These are phyloP conservation scores for Apodemus speciosus DNA, from an alignment of 2,113 vertebrate genomes.

Conservation along the genomic window DNA sequence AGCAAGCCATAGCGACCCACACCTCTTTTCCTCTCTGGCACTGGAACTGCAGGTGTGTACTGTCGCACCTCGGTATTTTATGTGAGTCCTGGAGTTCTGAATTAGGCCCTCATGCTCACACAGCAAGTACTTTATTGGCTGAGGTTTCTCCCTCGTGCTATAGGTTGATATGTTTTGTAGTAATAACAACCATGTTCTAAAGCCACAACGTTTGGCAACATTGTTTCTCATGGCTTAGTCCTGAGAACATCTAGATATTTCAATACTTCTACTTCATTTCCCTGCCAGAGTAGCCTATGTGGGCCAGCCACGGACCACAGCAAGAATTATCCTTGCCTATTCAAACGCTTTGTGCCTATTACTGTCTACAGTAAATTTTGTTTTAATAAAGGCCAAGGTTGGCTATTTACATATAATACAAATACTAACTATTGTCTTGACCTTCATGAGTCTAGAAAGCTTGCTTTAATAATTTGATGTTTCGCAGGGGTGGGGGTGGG, in stretches of 20 bases:
- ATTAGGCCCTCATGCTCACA: neutral
- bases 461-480: constrained; percentile 59
- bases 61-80: neutral
- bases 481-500: constrained; percentile 42
- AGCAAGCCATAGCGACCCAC: neutral
- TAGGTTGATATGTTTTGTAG: neutral
- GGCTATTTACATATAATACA: constrained; percentile 21
- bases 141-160: neutral
- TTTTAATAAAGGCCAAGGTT: neutral
- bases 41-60: neutral
- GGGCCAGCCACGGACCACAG: neutral
- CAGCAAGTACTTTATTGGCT: neutral
- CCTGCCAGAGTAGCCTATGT: neutral
- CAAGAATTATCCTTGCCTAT: neutral
- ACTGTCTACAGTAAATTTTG: neutral
- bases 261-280: constrained; percentile 10
- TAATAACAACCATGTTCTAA: neutral
- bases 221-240: neutral
- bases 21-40: neutral
- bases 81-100: neutral
- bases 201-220: neutral
- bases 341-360: neutral
- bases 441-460: constrained; percentile 50
- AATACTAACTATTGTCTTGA: constrained; percentile 44
- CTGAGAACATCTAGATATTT: neutral